These are phyloP conservation scores for Atopsyche davidsoni DNA, from an alignment of 1,140 invertebrate species.

Conservation along the genomic window DNA sequence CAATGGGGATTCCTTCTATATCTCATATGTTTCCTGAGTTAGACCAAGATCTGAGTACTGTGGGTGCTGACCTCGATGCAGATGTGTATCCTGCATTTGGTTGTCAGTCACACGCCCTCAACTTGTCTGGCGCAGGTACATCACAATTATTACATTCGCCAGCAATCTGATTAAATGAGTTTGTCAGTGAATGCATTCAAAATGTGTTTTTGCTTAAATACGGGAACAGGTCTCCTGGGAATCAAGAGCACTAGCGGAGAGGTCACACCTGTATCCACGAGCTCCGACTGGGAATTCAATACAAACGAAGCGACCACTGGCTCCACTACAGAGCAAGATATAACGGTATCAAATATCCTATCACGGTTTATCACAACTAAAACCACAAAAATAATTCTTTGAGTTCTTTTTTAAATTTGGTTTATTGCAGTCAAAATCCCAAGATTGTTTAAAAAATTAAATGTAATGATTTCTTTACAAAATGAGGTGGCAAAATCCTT, in stretches of 20 bases:
- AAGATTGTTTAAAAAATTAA: slow-evolving; percentile 10
- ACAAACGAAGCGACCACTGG: slow-evolving; percentile 52
- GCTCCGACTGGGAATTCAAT: slow-evolving; percentile 52
- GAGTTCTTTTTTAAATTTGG: no score
- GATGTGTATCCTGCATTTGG: slow-evolving; percentile 38
- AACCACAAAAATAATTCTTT: no score
- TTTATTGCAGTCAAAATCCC: no score
- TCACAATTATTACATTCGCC: background rate
- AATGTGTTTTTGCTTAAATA: no score
- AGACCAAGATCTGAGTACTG: slow-evolving; percentile 52
- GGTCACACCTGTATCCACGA: slow-evolving; percentile 53
- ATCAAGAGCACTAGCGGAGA: slow-evolving; percentile 48
- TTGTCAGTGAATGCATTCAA: no score
- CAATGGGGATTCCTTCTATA: slow-evolving; percentile 31
- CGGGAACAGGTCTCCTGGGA: slow-evolving; percentile 26
- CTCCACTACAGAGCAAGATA: slow-evolving; percentile 50
- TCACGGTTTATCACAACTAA: no score
- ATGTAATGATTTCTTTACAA: no score
- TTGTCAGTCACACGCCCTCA: slow-evolving; percentile 35
- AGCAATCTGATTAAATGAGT: background rate
- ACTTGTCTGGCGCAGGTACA: slow-evolving; percentile 21
- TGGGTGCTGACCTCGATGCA: slow-evolving; percentile 54
- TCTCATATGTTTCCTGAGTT: slow-evolving; percentile 51
- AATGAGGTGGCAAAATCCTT: no score
- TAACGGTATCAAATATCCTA: no score